Conservation (phyloP, 2,113 vertebrate species). For the Mus pahari region DNA sequence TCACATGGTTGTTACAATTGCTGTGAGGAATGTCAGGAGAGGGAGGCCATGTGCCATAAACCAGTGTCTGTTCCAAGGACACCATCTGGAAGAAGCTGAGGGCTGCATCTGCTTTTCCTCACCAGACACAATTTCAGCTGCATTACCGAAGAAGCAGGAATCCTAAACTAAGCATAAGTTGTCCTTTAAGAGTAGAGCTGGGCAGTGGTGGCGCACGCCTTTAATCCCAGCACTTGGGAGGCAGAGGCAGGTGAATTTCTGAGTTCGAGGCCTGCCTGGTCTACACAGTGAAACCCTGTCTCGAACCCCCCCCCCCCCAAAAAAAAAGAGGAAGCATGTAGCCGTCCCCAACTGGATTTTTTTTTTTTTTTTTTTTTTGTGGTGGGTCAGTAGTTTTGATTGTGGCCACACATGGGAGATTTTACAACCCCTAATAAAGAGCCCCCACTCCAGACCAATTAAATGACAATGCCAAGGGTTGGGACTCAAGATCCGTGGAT, state of each 20-base stretch:
- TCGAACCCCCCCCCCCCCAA: too few species aligned
- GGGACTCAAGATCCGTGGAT: neutral
- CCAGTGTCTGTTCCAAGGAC: slow-evolving; percentile 45
- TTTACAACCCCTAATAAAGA: neutral
- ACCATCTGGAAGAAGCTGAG: slow-evolving; percentile 33
- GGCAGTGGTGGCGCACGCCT: too few species aligned
- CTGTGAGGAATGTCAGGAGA: slow-evolving; percentile 72
- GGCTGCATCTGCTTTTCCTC: slow-evolving; percentile 65
- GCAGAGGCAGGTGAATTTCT: too few species aligned
- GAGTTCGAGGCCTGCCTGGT: too few species aligned
- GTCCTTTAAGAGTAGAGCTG: slow-evolving; percentile 45
- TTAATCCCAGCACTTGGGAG: too few species aligned
- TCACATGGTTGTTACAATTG: slow-evolving; percentile 77
- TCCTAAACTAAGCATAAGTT: slow-evolving; percentile 8
- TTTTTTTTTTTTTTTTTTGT: slow-evolving; percentile 61
- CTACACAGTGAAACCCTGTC: too few species aligned
- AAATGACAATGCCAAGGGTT: slow-evolving; percentile 3
- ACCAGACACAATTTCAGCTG: slow-evolving; percentile 34
- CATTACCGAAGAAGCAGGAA: slow-evolving; percentile 10
- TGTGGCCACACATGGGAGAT: neutral
- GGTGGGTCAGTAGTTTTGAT: slow-evolving; percentile 32
- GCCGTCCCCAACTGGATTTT: slow-evolving; percentile 25
- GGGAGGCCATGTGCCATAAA: neutral
- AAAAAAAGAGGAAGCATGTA: neutral
- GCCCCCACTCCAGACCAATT: neutral